These are phyloP conservation scores for Nemurella pictetii DNA, from an alignment of 2,888 invertebrate genomes.

Conservation along the genomic window DNA sequence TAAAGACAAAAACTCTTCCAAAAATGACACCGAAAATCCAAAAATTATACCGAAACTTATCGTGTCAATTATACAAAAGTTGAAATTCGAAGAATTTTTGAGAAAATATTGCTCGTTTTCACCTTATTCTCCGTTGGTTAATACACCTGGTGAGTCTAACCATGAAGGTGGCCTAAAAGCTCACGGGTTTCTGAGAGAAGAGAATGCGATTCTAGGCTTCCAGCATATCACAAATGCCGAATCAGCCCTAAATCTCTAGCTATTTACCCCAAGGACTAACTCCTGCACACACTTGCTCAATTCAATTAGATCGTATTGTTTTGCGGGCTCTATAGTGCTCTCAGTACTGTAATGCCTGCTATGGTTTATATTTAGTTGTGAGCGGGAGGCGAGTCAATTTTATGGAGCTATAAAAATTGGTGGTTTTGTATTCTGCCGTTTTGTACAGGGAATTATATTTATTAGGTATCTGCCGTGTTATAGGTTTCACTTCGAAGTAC, in stretches of 20 bases:
- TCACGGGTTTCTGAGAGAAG: too few species aligned
- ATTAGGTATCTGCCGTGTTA: not conserved
- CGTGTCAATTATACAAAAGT: too few species aligned
- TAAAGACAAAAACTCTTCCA: too few species aligned
- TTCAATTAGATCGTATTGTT: not conserved
- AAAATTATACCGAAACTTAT: too few species aligned
- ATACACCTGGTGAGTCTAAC: too few species aligned
- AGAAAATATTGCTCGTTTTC: too few species aligned
- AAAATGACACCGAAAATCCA: too few species aligned
- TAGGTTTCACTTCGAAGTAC: not conserved
- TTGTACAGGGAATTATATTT: slow-evolving; percentile 9
- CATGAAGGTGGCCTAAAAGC: too few species aligned
- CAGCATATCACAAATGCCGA: slow-evolving; percentile 1
- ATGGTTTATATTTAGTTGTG: not conserved
- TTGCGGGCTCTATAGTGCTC: not conserved
- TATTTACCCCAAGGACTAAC: not conserved
- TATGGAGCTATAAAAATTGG: slow-evolving; percentile 2
- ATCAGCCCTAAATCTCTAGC: slow-evolving; percentile 6
- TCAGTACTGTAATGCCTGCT: not conserved
- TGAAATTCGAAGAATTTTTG: too few species aligned
- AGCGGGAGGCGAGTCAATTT: not conserved
- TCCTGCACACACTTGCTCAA: not conserved
- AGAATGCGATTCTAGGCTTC: too few species aligned
- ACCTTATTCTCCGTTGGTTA: too few species aligned
- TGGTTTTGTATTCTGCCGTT: not conserved